Base-by-base conservation (phyloP, 1,140 invertebrate genomes). In the Drosophila sturtevanti region DNA sequence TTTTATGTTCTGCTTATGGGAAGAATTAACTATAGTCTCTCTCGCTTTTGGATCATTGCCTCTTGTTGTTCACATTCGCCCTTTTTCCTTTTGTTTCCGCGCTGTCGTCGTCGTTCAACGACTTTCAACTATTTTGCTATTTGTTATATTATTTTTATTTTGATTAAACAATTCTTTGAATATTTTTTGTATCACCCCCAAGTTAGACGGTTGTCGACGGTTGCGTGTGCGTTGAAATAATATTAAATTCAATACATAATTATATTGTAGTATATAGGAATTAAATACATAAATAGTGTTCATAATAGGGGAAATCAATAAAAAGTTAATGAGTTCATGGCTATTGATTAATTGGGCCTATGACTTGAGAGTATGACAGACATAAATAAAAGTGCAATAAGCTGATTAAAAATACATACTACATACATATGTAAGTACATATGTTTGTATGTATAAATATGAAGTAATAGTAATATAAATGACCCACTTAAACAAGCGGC, bases 151-250 rank as follows among this genome's bases (percentile, higher is more conserved):
- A 27, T 61, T 74, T 70, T 65, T 77, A 74, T 77, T 74, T 74
- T 77, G 71, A 77, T 77, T 74, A 63, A 64, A 70, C 71, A 70
- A 65, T 77, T 77, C 58, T 67, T 74, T 63, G 59, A 24, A 16
- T 71, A 37, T 27, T 63, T 44, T 64, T 63, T 34, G 22, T 44
- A 18, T 24, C 37, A 48, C 48, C 61, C 48, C 51, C 68, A 65
- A 74, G 56, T 74, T 62, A 58, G 62, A 62, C 58, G 68, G 58
- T 67, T 38, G 21, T 63, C 24, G 24, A 44, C 14, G 11, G 44
- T 63, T 62, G 18, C 35, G 31, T n/a, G 48, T 68, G 51, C 62
- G 66, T 60, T 27, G 10, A 34, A 52, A 61, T 7, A 55, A 34
- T 16, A 54, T n/a, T 27, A 7, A 55, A 55, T 3, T 11, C n/a